Evolutionary conservation across 2,113 vertebrate species (phyloP).

Genomic region (Dromas ardeola): DNA sequence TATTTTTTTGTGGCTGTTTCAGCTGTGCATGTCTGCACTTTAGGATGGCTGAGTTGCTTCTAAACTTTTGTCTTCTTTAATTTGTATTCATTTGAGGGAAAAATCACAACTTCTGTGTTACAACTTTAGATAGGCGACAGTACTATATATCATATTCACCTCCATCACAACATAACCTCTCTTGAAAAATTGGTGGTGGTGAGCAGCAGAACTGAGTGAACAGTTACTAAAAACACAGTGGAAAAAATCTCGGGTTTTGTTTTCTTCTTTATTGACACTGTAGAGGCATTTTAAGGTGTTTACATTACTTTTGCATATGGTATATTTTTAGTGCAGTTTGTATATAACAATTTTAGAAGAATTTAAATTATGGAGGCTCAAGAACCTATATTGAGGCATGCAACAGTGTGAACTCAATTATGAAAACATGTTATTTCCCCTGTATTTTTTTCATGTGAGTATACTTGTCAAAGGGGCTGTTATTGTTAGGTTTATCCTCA

Average conservation of each 20-base stretch:
- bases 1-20: not conserved
- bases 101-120: not conserved
- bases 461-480: not conserved
- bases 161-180: not conserved
- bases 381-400: not conserved
- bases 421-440: not conserved
- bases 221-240: not conserved
- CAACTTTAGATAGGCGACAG: not conserved
- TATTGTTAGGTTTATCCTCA: not conserved
- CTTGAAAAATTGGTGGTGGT: not conserved
- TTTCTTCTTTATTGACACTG: not conserved
- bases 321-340: not conserved
- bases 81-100: not conserved
- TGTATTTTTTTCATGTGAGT: not conserved
- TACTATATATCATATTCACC: not conserved
- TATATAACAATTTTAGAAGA: not conserved
- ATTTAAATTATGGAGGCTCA: not conserved
- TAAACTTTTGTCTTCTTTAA: not conserved
- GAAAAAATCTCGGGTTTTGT: not conserved
- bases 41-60: not conserved
- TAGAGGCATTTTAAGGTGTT: not conserved
- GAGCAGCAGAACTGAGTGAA: not conserved
- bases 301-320: not conserved
- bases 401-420: not conserved
- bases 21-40: not conserved